Evolutionary conservation across 1,140 invertebrate genomes (phyloP).

Genomic region (Pogonomyrmex californicus): DNA sequence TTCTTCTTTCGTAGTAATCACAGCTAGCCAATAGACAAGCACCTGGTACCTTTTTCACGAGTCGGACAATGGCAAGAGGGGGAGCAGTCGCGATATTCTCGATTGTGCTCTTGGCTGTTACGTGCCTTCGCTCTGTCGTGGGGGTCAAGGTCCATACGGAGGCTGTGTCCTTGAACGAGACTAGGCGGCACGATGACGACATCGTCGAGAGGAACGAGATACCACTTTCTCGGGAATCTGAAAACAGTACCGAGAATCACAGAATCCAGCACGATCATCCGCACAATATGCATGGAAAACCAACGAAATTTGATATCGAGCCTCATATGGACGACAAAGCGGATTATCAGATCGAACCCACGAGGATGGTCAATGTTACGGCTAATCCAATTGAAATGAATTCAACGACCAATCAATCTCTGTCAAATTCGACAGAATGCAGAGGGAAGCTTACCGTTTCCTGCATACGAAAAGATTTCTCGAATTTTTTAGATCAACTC

Average conservation of each 20-base stretch:
- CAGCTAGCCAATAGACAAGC: conserved; percentile 66
- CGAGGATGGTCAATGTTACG: conserved; percentile 60
- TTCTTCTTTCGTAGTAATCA: conserved; percentile 50
- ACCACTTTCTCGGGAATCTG: conserved; percentile 4
- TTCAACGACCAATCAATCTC: not conserved
- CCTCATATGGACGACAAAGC: conserved; percentile 74
- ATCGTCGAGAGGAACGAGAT: conserved; percentile 55
- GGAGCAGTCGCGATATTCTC: conserved; percentile 67
- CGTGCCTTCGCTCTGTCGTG: conserved; percentile 68
- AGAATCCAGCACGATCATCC: conserved; percentile 66
- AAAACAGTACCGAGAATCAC: conserved; percentile 20
- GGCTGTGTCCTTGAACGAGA: conserved; percentile 73
- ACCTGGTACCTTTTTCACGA: conserved; percentile 37
- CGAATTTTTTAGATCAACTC: conserved; percentile 75
- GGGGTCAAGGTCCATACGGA: conserved; percentile 74
- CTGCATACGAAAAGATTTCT: conserved; percentile 71
- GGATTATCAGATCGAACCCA: conserved; percentile 73
- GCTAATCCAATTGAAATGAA: conserved; percentile 15
- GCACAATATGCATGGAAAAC: conserved; percentile 78
- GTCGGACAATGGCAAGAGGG: conserved; percentile 74
- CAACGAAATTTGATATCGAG: conserved; percentile 82
- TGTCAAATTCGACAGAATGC: conserved; percentile 12
- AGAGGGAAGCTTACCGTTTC: conserved; percentile 45
- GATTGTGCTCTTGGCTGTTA: conserved; percentile 73
- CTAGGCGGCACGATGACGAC: conserved; percentile 41